phyloP scores from a whole-genome alignment of 2,113 vertebrate species.

The Psittacara wagleri region DNA sequence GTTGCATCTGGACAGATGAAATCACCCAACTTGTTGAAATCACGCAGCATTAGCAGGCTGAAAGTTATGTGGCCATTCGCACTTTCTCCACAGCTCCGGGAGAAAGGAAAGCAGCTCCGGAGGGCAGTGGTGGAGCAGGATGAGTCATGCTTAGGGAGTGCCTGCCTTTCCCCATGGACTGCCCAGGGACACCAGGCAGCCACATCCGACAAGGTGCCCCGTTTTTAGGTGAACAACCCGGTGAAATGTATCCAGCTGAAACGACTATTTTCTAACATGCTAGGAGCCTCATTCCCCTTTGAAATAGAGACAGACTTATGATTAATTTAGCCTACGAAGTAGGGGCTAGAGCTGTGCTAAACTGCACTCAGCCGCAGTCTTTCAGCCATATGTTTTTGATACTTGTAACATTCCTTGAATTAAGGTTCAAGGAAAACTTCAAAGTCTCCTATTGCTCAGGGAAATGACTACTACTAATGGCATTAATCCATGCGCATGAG shows the following conservation, averaged over 20 bases:
- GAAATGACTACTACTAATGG: constrained; percentile 27
- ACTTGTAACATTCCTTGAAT: constrained; percentile 2
- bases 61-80: fast-evolving
- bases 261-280: not conserved
- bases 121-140: not conserved
- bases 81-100: not conserved
- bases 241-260: not conserved
- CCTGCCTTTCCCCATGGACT: not conserved
- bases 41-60: not conserved
- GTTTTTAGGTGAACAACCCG: not conserved
- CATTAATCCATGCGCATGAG: not conserved
- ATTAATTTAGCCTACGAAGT: not conserved
- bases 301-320: not conserved
- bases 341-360: not conserved
- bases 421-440: constrained; percentile 34
- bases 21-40: not conserved
- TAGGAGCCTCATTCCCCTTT: not conserved
- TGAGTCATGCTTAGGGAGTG: fast-evolving
- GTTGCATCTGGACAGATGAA: not conserved
- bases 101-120: not conserved
- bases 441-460: not conserved
- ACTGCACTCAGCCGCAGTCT: fast-evolving
- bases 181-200: not conserved
- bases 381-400: constrained; percentile 24
- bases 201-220: not conserved